A percentile compares a stretch with the other conserved stretches of the same genome.
These are phyloP conservation scores for Ophion slaviceki DNA, from an alignment of 2,888 invertebrate genomes.

Conservation along the genomic window DNA sequence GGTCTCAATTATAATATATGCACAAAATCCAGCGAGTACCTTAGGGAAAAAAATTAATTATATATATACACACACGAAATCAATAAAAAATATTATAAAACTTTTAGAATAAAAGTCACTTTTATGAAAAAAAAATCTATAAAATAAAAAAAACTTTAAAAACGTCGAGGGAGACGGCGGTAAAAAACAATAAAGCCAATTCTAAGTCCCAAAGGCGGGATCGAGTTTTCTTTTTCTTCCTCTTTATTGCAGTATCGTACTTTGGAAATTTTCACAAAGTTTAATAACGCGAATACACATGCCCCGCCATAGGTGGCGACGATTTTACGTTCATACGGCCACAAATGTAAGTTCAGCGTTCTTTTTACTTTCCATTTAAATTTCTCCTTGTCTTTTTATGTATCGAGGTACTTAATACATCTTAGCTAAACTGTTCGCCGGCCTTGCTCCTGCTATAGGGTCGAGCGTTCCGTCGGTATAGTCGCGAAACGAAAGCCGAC, in stretches of 20 bases:
- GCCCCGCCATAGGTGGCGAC: constrained; percentile 6
- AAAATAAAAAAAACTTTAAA: too few relatives aligned
- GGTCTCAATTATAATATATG: too few relatives aligned
- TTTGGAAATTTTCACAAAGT: constrained; percentile 57
- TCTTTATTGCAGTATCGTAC: constrained; percentile 61
- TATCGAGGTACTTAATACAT: not conserved
- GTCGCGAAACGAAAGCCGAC: not conserved
- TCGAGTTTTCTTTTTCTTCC: constrained; percentile 26
- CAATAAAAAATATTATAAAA: too few relatives aligned
- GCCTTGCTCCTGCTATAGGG: not conserved
- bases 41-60: too few relatives aligned
- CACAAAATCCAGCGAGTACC: too few relatives aligned
- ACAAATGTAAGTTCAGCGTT: constrained; percentile 33
- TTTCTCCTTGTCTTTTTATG: not conserved
- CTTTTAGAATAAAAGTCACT: too few relatives aligned
- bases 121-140: too few relatives aligned
- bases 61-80: too few relatives aligned
- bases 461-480: not conserved
- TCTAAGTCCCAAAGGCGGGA: not conserved
- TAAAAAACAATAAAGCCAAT: not conserved
- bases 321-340: constrained; percentile 9
- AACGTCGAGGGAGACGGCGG: not conserved
- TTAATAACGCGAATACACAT: constrained; percentile 39
- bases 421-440: not conserved
- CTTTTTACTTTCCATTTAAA: constrained; percentile 17